Base-by-base conservation (phyloP, 2,113 vertebrate species). In the Bucco capensis region DNA sequence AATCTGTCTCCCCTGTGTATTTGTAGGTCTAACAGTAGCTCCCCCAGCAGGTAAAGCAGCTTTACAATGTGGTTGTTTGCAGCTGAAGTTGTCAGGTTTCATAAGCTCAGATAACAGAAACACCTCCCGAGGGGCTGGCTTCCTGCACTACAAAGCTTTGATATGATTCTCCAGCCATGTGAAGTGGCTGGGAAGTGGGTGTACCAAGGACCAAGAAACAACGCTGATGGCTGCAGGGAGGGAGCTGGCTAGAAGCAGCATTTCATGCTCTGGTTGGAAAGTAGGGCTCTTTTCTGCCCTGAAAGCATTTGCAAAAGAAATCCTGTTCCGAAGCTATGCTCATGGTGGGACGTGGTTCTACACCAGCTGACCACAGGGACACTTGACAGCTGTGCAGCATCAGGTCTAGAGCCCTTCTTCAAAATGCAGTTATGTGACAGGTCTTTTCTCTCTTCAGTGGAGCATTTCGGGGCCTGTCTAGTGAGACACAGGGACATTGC, bases 131-230 rank as follows among this genome's bases (percentile, higher is more conserved):
- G 88, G 44, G 47, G 25, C 27, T 4, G 23, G 38, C 31, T 58
- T 3, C 46, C 5, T 4, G 76, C n/a, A 6, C 71, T 0, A 0
- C 3, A 1, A 10, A 40, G 57, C 42, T 50, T 35, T 7, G 47
- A 8, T 8, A 3, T 0, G 0, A 65, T 58, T 74, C 74, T 53
- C 31, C 53, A 30, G 71, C 37, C 0, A 0, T 1, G 0, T 4
- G 17, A 27, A 71, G 51, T 18, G 60, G 27, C n/a, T 47, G 67
- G 44, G 57, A 60, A 37, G n/a, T 2, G 51, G 54, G 8, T 50
- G 54, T 14, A 21, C 5, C 13, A 6, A 28, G 53, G 33, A 19
- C 9, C 35, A 8, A 49, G 76, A 47, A 14, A 2, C 19, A 31
- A 1, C 2, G 9, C 0, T 3, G 22, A 10, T 0, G 23, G 84